Conservation (phyloP, 2,797 vertebrate species). For the Mallotus villosus region DNA sequence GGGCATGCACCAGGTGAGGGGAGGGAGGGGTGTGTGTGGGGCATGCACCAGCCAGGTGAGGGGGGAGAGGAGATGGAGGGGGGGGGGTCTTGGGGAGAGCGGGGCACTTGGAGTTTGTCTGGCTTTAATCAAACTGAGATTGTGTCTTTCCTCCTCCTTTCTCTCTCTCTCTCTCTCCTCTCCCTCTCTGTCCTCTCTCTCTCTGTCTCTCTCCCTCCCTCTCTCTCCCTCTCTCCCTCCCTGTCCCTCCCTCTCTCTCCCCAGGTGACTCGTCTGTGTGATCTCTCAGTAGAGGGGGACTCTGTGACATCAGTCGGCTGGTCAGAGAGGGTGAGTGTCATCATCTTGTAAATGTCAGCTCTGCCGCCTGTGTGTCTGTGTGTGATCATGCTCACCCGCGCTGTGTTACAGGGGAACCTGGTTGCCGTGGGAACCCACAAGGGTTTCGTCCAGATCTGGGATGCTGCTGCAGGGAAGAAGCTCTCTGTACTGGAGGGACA, state of each 20-base stretch:
- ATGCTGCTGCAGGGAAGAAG: conserved; percentile 95
- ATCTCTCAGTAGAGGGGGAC: conserved; percentile 96
- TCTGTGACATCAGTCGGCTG: conserved; percentile 97
- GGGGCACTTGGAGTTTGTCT: neutral
- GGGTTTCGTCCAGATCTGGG: conserved; percentile 92
- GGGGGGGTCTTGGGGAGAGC: too few species aligned
- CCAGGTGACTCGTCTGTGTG: conserved; percentile 94
- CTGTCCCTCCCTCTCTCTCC: neutral
- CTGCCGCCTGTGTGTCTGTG: neutral
- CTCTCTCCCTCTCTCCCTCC: neutral
- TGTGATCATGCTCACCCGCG: too few species aligned
- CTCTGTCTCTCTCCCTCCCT: neutral
- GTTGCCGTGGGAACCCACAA: conserved; percentile 85
- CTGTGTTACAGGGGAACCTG: conserved; percentile 71
- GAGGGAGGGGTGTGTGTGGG: too few species aligned
- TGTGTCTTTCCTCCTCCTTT: neutral
- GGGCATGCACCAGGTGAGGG: too few species aligned
- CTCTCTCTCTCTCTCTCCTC: neutral
- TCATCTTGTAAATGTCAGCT: neutral
- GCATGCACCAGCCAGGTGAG: too few species aligned
- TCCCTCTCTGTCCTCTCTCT: neutral
- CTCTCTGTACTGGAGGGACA: conserved; percentile 88
- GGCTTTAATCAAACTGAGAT: neutral
- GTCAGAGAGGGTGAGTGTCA: conserved; percentile 89
- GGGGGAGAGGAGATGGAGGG: too few species aligned